A percentile compares a stretch with the other conserved stretches of the same genome.
Conservation (phyloP, 2,797 vertebrate genomes). For the Natrix natrix region DNA sequence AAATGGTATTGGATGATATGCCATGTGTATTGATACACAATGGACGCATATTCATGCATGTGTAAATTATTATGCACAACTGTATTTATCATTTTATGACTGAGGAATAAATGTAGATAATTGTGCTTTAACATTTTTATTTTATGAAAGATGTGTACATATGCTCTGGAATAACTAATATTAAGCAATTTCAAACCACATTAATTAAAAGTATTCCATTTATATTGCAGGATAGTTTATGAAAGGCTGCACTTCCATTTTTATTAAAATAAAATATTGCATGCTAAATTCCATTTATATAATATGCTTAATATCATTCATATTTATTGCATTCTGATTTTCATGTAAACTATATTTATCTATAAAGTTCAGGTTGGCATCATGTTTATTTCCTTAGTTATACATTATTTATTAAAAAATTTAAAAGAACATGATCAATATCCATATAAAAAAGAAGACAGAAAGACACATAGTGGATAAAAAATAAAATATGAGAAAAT, state of each 20-base stretch:
- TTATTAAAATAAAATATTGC: conserved; percentile 41
- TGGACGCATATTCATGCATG: background rate
- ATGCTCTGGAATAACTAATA: background rate
- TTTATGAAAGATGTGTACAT: background rate
- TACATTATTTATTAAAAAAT: background rate
- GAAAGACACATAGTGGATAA: background rate
- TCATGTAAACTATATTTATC: conserved; percentile 46
- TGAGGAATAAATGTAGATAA: background rate
- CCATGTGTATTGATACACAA: background rate
- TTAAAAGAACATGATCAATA: background rate
- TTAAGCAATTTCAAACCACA: background rate
- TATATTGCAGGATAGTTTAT: background rate
- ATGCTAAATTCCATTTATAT: background rate
- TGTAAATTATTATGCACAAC: background rate
- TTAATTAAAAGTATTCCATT: conserved; percentile 1
- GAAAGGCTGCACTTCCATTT: conserved; percentile 2
- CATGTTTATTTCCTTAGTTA: background rate
- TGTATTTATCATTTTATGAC: background rate
- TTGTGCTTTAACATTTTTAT: background rate
- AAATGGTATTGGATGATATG: background rate
- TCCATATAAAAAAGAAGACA: background rate
- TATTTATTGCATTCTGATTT: conserved; percentile 16
- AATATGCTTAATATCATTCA: conserved; percentile 1
- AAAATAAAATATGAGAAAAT: background rate
- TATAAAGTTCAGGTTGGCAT: conserved; percentile 23